Evolutionary conservation across 2,797 vertebrate species (phyloP).

Genomic region (Arctocebus calabarensis): DNA sequence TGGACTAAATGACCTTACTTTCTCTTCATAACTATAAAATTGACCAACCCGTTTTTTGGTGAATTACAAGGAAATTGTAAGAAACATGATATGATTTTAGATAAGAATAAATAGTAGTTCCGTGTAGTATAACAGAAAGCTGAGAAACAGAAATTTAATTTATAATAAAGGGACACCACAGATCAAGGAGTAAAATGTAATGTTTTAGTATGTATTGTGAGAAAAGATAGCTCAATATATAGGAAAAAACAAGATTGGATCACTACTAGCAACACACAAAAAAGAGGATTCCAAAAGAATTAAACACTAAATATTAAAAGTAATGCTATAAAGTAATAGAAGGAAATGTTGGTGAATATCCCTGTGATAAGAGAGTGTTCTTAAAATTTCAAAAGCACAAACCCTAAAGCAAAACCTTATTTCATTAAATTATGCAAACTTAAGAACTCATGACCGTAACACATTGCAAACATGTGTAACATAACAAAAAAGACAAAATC

Average conservation of each 20-base stretch:
- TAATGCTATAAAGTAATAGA: neutral
- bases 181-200: neutral
- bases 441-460: neutral
- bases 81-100: neutral
- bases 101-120: neutral
- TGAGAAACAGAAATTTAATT: neutral
- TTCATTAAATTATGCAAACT: constrained; percentile 11
- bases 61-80: neutral
- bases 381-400: constrained; percentile 36
- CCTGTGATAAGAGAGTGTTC: neutral
- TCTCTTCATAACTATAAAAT: constrained; percentile 26
- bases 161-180: neutral
- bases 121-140: neutral
- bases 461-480: neutral
- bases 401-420: neutral
- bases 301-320: neutral
- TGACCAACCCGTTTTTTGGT: constrained; percentile 5
- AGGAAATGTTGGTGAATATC: neutral
- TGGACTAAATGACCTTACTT: neutral
- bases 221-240: neutral
- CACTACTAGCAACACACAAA: neutral
- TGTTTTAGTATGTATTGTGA: neutral
- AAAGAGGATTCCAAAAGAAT: neutral
- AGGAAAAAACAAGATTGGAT: neutral
- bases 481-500: neutral